Base-by-base conservation (phyloP, 53 echinoderm and acorn worm species). In the Luidia sarsii region DNA sequence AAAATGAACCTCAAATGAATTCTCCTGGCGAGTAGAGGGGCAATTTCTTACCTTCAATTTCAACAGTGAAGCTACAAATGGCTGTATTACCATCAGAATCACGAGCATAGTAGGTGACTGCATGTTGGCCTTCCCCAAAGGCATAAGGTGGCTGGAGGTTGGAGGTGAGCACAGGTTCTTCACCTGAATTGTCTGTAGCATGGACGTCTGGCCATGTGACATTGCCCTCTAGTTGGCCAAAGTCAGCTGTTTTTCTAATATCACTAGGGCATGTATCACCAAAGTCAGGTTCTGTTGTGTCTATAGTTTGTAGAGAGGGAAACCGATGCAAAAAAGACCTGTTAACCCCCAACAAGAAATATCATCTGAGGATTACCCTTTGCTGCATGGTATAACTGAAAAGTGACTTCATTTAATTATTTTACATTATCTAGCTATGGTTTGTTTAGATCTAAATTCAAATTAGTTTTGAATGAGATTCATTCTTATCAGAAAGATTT, bases 1-100 rank as follows among this genome's bases (percentile, higher is more conserved):
- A n/a, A n/a, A n/a, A n/a, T n/a, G n/a, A n/a, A n/a, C n/a, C n/a
- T n/a, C n/a, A n/a, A n/a, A n/a, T n/a, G n/a, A n/a, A n/a, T n/a
- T n/a, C n/a, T n/a, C n/a, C n/a, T n/a, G n/a, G n/a, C n/a, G n/a
- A n/a, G n/a, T n/a, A n/a, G n/a, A n/a, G n/a, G n/a, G n/a, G n/a
- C n/a, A n/a, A n/a, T n/a, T n/a, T 60, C 87, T 39, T 50, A 93
- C 93, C 93, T 32, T 55, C 57, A 0, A 93, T 87, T 57, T 46
- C 60, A 8, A 93, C 55, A 18, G 29, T 73, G 50, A 89, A 87
- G 1, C 48, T 74, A 63, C 93, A 93, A 9, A 52, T 50, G 0
- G 56, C 87, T 14, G 83, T 71, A 37, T 93, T 89, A 22, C 86
- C 86, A 21, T 70, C 36, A 3, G 53, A 30, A 67, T 93, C 93